Base-by-base conservation (phyloP, 2,797 vertebrate species). In the Bryconaethiops microstoma region DNA sequence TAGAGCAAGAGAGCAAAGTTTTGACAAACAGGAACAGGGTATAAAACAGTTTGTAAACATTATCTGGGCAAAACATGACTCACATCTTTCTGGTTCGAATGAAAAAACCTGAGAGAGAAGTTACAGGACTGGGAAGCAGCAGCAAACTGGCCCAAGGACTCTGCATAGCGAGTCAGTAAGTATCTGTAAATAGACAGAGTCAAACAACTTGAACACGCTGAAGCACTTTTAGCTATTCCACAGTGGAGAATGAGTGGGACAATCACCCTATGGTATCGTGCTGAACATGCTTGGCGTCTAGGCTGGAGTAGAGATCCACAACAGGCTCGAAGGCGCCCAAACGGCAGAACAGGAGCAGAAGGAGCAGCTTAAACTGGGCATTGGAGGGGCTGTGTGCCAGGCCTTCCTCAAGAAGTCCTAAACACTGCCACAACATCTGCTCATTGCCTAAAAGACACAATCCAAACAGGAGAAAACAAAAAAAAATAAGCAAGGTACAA, bases 21-120 rank as follows among this genome's bases (percentile, higher is more conserved):
- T 42, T 6, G 35, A 14, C 63, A 68, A 39, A 8, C 17, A 74
- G 7, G 21, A 10, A 6, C 25, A 1, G 19, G 14, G 39, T 40
- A 13, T 14, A 29, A 7, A 40, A 60, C 21, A 2, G n/a, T 16
- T 45, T 42, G 1, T 7, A 12, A 13, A 12, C 5, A 14, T n/a
- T 29, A 5, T 13, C n/a, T 63, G 1, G 1, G 19, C 25, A 65
- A 40, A 55, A 42, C 5, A 19, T 45, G 52, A 96, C 98, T 96
- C 92, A 99, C 97, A 98, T 99, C 98, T 98, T 99, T 99, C 96
- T 99, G 98, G 94, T 99, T 99, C 63, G 98, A 99, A 95, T 99
- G 98, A 94, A 98, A 99, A 96, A 99, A 99, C 96, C 97, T 97
- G 96, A 99, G 97, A 88, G 97, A 97, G 92, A 98, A 98, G 86